Base-by-base conservation (phyloP, 2,797 vertebrate species). In the Hipposideros larvatus region DNA sequence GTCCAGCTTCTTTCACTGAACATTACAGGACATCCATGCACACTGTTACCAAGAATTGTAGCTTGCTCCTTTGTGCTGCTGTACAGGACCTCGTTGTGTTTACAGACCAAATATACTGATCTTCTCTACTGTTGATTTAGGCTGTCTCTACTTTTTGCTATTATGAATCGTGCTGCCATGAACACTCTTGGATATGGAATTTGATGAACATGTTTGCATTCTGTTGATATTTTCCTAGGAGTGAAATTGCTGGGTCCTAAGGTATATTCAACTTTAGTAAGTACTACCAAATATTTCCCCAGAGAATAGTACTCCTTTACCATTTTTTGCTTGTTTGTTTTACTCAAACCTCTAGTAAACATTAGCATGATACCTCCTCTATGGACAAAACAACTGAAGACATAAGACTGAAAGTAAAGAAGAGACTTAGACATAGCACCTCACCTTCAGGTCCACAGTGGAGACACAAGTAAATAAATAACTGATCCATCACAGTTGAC, bases 311-410 rank as follows among this genome's bases (percentile, higher is more conserved):
- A 91, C 51, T 53, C 43, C 46, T 74, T 70, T 48, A 80, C 7
- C 53, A 79, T 51, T 94, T 73, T 63, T 59, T 93, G 31, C 18
- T 78, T 66, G 48, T 28, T 87, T 75, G 73, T 94, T 90, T 85
- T 87, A 84, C 53, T 94, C 57, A 97, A 70, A 94, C 21, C 10
- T 92, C 46, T 57, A 70, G 46, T 31, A 86, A 89, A 96, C 37
- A 74, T 46, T 66, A 96, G 87, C 6, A 65, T 80, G 14, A 94
- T 18, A 11, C 19, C 31, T 91, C 31, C 31, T 93, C 53, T 31
- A 75, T 4, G 82, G 55, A 88, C 59, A 91, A 83, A 96, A 86
- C 22, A 91, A 92, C 34, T 92, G 92, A 55, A 83, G 55, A 71
- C 34, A 87, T 0, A 90, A 48, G 41, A 90, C 46, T 80, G 66